Evolutionary conservation across 2,888 invertebrate genomes (phyloP).

Genomic region (Plebejus argus): DNA sequence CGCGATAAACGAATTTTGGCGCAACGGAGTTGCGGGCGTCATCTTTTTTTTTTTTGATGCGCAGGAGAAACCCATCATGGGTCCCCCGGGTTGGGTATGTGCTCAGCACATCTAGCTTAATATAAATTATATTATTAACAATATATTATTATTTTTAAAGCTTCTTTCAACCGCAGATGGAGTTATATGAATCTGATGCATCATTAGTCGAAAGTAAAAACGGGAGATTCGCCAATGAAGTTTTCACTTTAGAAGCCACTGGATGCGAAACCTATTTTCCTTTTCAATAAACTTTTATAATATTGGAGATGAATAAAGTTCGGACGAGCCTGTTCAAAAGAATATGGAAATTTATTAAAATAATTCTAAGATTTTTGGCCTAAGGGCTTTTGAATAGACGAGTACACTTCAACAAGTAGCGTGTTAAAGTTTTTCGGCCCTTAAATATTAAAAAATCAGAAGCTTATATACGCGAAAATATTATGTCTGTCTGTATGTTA

Average conservation of each 20-base stretch:
- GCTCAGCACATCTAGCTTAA: too few relatives aligned
- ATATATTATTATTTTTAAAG: background rate
- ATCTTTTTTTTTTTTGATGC: too few relatives aligned
- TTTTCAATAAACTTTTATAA: constrained; percentile 27
- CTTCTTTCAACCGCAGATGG: background rate
- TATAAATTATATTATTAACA: background rate
- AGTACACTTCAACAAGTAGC: background rate
- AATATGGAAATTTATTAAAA: constrained; percentile 24
- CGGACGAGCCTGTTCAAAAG: constrained; percentile 11
- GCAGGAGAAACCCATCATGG: too few relatives aligned
- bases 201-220: constrained; percentile 18
- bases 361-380: background rate
- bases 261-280: background rate
- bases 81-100: too few relatives aligned
- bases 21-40: too few relatives aligned
- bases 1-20: too few relatives aligned
- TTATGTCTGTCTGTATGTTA: too few relatives aligned
- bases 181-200: background rate
- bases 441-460: background rate
- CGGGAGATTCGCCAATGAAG: background rate
- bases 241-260: background rate
- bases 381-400: background rate
- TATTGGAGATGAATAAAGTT: constrained; percentile 26
- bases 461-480: background rate
- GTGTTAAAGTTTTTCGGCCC: background rate